Evolutionary conservation across 2,113 vertebrate genomes (phyloP), one percentile per base, ranked within the genome.

Genomic region (Catharus minimus): DNA sequence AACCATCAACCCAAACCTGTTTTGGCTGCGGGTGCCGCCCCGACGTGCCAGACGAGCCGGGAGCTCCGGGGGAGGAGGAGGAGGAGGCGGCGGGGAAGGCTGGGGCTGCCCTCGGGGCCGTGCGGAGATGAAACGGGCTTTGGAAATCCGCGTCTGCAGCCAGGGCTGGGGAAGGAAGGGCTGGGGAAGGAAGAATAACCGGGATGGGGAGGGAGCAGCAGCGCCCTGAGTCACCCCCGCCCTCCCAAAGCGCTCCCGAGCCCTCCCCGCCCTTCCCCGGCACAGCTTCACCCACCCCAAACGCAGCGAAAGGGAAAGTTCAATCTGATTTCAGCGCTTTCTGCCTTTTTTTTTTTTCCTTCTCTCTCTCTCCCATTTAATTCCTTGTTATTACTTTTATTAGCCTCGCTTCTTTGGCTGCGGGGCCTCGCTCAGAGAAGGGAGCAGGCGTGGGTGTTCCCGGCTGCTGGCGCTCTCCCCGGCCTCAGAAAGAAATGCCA

Each of bases 1-100:
- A 94, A 62, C 53, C 89, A 55, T n/a, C 18, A 74, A 60, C 86
- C 91, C 94, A 66, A 92, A 93, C 94, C 92, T 93, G 90, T 94
- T 94, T 69, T 78, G 92, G 95, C 86, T 69, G 33, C 33, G 33
- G 33, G 33, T 36, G 33, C 33, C 33, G 64, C 92, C 93, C 92
- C 6, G 15, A 85, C 75, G 95, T 93, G 88, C 90, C 88, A 92
- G 92, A 72, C 23, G 21, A 46, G 82, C 75, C 57, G 30, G 74
- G 79, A 91, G 88, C 75, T 77, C 55, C 1, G 64, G 79, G 84
- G 82, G 71, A 88, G 33, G 33, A 36, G 9, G 80, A 9, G 23
- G 55, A 58, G 33, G 73, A 39, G 43, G 73, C 15, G 75, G 60
- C 28, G 69, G 30, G 4, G 58, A 62, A 58, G 80, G 78, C 30